These are phyloP conservation scores for Neotragus moschatus DNA, from an alignment of 2,113 vertebrate genomes.

Conservation along the genomic window DNA sequence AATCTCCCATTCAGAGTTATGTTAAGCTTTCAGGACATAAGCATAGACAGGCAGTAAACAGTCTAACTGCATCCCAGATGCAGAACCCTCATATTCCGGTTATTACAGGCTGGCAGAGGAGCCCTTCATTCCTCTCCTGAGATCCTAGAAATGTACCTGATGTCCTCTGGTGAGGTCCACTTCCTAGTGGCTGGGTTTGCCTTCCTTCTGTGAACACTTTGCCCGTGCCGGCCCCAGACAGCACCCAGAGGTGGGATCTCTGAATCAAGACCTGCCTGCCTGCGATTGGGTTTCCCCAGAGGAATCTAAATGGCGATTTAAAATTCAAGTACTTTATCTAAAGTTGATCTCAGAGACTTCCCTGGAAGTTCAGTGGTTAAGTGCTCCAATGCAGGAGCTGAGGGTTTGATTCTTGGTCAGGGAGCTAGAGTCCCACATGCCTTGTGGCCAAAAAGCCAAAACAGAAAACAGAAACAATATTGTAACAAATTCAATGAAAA, in stretches of 20 bases:
- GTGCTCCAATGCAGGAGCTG: not conserved
- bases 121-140: not conserved
- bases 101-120: slow-evolving; percentile 29
- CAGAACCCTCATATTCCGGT: slow-evolving; percentile 14
- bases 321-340: not conserved
- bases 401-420: not conserved
- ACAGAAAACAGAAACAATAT: not conserved
- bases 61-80: slow-evolving; percentile 45
- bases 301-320: not conserved
- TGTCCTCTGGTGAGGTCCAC: not conserved
- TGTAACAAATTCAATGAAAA: not conserved
- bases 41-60: slow-evolving; percentile 44
- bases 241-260: not conserved
- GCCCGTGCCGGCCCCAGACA: not conserved
- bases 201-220: not conserved
- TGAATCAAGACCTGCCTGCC: not conserved
- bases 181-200: not conserved
- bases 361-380: not conserved
- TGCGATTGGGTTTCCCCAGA: not conserved
- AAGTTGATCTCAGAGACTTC: not conserved
- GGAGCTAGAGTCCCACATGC: not conserved
- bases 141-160: not conserved
- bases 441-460: not conserved
- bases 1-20: not conserved
- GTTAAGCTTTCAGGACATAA: slow-evolving; percentile 52